Base-by-base conservation (phyloP, 2,797 vertebrate species). In the Benthosema pterotum region DNA sequence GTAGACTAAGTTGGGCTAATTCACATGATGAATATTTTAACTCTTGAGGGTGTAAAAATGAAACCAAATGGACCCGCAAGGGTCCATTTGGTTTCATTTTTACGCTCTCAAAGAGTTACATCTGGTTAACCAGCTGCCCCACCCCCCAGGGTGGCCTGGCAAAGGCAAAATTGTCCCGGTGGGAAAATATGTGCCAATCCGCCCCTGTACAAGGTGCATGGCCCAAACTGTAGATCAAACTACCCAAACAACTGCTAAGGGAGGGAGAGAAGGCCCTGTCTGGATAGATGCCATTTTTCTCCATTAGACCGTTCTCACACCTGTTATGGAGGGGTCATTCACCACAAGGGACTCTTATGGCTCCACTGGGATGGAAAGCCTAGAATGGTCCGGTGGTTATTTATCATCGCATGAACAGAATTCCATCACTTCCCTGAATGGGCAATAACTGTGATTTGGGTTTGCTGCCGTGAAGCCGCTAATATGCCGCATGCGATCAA, bases 201-300 rank as follows among this genome's bases (percentile, higher is more conserved):
- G n/a, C n/a, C n/a, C n/a, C n/a, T n/a, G n/a, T n/a, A n/a, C n/a
- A n/a, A n/a, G n/a, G n/a, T n/a, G n/a, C n/a, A n/a, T n/a, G n/a
- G n/a, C n/a, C n/a, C n/a, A n/a, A n/a, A n/a, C n/a, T 76, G 83
- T 87, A 84, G 87, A 87, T 89, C 88, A 88, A 84, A 79, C 75
- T 79, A 82, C 77, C 77, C 47, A 75, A 87, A 88, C 85, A 84
- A 84, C 87, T 86, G 86, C 75, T 88, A 60, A 65, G 87, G 85
- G 88, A 89, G 82, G 67, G 87, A 84, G 88, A 89, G 82, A 76
- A 65, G 84, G 74, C 85, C 72, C 69, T 81, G 78, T 64, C 78
- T 46, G 78, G 84, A 74, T 87, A 80, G 80, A 85, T 74, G 81
- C 86, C 80, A 86, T 90, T 87, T 90, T 88, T 90, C 88, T 87